Conservation (phyloP, 1,140 invertebrate genomes). For the Pemphigus obesinymphae region DNA sequence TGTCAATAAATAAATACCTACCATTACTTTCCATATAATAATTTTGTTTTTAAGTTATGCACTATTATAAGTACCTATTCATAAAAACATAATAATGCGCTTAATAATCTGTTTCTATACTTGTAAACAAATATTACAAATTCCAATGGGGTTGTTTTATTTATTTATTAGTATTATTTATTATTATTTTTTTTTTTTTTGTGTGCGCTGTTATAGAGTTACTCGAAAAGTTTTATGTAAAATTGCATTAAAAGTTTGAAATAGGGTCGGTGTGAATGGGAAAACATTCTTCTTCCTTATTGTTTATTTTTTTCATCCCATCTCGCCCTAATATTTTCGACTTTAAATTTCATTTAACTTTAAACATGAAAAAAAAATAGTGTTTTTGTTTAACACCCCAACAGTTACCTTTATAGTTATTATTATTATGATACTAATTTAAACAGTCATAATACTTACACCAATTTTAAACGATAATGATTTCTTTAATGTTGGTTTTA, state of each 20-base stretch:
- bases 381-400: neutral
- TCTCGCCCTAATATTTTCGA: conserved; percentile 19
- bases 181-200: too few relatives aligned
- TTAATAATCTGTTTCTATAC: conserved; percentile 11
- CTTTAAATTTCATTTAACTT: conserved; percentile 10
- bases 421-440: conserved; percentile 11
- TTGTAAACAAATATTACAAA: conserved; percentile 1
- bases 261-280: neutral
- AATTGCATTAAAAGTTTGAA: conserved; percentile 8
- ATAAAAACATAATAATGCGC: neutral
- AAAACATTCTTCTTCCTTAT: conserved; percentile 14
- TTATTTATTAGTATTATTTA: neutral
- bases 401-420: neutral
- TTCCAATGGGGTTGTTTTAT: neutral
- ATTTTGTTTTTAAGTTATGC: too few relatives aligned
- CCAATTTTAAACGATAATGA: neutral
- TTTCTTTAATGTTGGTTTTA: too few relatives aligned
- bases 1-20: too few relatives aligned
- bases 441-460: neutral
- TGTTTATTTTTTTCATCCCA: conserved; percentile 1
- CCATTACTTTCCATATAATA: too few relatives aligned
- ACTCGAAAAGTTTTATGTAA: conserved; percentile 8
- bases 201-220: neutral
- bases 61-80: too few relatives aligned
- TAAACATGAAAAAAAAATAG: neutral